Base-by-base conservation (phyloP, 1,140 invertebrate species). In the Macrotrachela quadricornifera region DNA sequence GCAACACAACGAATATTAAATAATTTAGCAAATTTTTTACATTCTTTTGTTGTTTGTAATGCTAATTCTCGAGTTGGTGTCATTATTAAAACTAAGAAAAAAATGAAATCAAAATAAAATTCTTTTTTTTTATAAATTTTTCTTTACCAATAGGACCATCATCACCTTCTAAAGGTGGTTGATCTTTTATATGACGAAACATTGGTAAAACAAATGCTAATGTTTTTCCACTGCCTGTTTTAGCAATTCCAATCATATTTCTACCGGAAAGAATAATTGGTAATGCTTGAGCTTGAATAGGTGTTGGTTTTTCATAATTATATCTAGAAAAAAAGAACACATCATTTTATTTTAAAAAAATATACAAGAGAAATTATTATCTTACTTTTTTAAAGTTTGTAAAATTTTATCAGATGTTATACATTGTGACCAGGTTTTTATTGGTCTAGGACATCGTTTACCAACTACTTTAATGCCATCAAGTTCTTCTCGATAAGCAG, bases 221-320 rank as follows among this genome's bases (percentile, higher is more conserved):
- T 1, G 94, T 99, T 73, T 99, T 99, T 13, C 94, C 94, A 66
- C 86, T 94, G 13, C 90, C 91, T 18, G 94, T 97, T 74, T 97
- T 97, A 9, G 94, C 94, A 64, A 97, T 97, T 52, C 92, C 92
- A 64, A 99, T 97, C 38, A 99, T 73, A 74, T 99, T 91, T 51
- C 90, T 66, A 17, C 80, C 80, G 54, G 82, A 90, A 90, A 99
- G 95, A 57, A 97, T 86, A n/a, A 87, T 83, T 30, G 92, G 92
- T 66, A 99, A 88, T 11, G 90, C 90, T 73, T 99, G 92, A 46
- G 84, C 79, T 69, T 99, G 94, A 63, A 99, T 97, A 0, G 94
- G 92, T 6, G 94, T 99, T 6, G 94, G 94, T 70, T 92, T 95
- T 59, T 91, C 85, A 68, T 91, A 97, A 54, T 77, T 77, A 39